These are phyloP conservation scores for Oryzias dopingdopingensis DNA, from an alignment of 2,797 vertebrate genomes.

Conservation along the genomic window DNA sequence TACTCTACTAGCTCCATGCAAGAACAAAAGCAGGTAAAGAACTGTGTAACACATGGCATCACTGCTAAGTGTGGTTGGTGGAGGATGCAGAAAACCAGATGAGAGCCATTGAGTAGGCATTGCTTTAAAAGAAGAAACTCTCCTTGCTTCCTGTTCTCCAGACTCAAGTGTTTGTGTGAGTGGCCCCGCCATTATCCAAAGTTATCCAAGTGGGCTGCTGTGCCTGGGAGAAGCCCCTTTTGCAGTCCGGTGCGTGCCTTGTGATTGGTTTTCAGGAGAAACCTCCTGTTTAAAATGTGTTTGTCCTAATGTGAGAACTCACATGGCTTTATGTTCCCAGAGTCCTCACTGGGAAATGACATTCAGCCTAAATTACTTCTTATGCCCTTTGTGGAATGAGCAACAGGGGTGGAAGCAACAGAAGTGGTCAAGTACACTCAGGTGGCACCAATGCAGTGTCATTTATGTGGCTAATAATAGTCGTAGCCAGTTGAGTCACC, in stretches of 20 bases:
- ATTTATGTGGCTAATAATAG: constrained; percentile 1
- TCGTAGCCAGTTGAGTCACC: constrained; percentile 5
- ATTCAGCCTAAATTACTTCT: constrained; percentile 27
- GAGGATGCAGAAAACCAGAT: constrained; percentile 56
- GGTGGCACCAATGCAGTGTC: constrained; percentile 7
- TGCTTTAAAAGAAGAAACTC: constrained; percentile 44
- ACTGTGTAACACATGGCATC: constrained; percentile 18
- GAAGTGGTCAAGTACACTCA: neutral
- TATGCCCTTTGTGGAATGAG: constrained; percentile 1
- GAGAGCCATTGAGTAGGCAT: constrained; percentile 55
- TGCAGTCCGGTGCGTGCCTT: constrained; percentile 32
- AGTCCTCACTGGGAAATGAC: constrained; percentile 33
- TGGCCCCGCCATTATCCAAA: constrained; percentile 53
- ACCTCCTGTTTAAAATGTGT: constrained; percentile 50
- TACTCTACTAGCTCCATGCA: constrained; percentile 3
- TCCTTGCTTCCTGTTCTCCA: constrained; percentile 54
- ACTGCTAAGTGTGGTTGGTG: constrained; percentile 33
- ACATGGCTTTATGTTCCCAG: constrained; percentile 57
- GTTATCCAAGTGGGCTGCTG: constrained; percentile 50
- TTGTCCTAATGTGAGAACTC: constrained; percentile 62
- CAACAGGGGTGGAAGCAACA: neutral
- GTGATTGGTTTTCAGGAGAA: constrained; percentile 47
- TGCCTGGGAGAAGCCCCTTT: constrained; percentile 43
- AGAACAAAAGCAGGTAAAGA: constrained; percentile 40
- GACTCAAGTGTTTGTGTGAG: constrained; percentile 69